Conservation (phyloP, 1,140 invertebrate genomes). For the Camponotus vicinus region DNA sequence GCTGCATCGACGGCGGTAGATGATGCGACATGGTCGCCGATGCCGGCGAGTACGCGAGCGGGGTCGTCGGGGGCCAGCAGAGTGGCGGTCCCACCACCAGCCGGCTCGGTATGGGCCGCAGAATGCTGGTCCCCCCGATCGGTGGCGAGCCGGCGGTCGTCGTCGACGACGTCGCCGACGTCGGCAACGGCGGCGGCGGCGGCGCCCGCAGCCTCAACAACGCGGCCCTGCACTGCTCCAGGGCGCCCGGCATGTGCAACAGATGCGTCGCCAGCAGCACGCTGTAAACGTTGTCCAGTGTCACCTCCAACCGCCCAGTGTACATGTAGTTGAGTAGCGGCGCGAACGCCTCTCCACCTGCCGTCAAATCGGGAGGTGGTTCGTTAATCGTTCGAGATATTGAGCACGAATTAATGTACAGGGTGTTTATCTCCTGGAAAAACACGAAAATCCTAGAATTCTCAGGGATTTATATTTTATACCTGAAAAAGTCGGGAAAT, state of each 20-base stretch:
- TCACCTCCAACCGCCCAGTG: constrained; percentile 91
- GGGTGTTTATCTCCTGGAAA: too few species aligned
- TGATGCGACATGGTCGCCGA: constrained; percentile 73
- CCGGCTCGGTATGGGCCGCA: constrained; percentile 83
- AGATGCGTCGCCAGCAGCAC: constrained; percentile 91
- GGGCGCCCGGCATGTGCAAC: constrained; percentile 91
- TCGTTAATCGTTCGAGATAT: neutral
- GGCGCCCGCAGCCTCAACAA: constrained; percentile 82
- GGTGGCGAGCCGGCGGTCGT: constrained; percentile 55
- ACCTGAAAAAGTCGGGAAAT: too few species aligned
- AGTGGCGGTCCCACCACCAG: constrained; percentile 79
- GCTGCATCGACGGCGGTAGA: constrained; percentile 67
- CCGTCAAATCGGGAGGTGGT: neutral
- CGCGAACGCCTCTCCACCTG: constrained; percentile 89
- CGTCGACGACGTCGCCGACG: constrained; percentile 48
- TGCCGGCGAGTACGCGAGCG: constrained; percentile 68
- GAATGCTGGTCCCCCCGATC: constrained; percentile 74
- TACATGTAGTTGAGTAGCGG: constrained; percentile 92
- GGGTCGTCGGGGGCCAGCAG: constrained; percentile 80
- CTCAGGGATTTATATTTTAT: too few species aligned
- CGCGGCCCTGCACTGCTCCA: constrained; percentile 89
- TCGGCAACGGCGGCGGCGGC: constrained; percentile 80
- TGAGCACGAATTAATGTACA: neutral
- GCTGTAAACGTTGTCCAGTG: constrained; percentile 90
- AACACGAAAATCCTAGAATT: too few species aligned